phyloP scores from a whole-genome alignment of 1,140 invertebrate genomes.

The Drosophila melanica region DNA sequence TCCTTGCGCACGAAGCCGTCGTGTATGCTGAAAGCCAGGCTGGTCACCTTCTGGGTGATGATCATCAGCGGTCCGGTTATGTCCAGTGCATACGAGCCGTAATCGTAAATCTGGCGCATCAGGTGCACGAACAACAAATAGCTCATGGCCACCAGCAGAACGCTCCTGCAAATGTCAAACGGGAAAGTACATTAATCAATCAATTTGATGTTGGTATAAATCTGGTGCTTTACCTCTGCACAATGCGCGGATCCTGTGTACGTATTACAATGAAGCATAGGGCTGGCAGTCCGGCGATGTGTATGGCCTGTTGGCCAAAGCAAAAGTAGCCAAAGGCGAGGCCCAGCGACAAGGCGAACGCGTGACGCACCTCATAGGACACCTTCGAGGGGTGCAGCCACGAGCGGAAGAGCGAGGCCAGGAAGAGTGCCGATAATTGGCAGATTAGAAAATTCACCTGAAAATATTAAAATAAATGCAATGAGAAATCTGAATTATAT shows the following conservation, averaged over 20 bases:
- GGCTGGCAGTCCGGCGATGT: constrained; percentile 89
- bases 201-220: too few species aligned
- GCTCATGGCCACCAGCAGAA: constrained; percentile 90
- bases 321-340: constrained; percentile 93
- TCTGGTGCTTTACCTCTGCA: constrained; percentile 86
- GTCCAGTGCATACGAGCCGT: constrained; percentile 94
- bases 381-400: constrained; percentile 88
- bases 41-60: constrained; percentile 97
- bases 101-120: constrained; percentile 94
- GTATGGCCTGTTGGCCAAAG: constrained; percentile 93
- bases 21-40: constrained; percentile 95
- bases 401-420: constrained; percentile 90
- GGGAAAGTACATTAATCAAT: background rate
- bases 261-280: constrained; percentile 90
- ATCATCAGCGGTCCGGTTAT: constrained; percentile 98
- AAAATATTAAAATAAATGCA: constrained; percentile 34
- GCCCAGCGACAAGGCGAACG: constrained; percentile 90
- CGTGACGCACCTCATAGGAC: constrained; percentile 88
- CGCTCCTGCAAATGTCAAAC: constrained; percentile 85
- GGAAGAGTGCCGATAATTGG: constrained; percentile 90
- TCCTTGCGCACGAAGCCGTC: constrained; percentile 90
- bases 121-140: constrained; percentile 95
- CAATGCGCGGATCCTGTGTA: constrained; percentile 86
- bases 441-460: constrained; percentile 94
- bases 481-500: background rate